These are phyloP conservation scores for Platysternon megacephalum DNA, from an alignment of 2,113 vertebrate genomes.

Conservation along the genomic window DNA sequence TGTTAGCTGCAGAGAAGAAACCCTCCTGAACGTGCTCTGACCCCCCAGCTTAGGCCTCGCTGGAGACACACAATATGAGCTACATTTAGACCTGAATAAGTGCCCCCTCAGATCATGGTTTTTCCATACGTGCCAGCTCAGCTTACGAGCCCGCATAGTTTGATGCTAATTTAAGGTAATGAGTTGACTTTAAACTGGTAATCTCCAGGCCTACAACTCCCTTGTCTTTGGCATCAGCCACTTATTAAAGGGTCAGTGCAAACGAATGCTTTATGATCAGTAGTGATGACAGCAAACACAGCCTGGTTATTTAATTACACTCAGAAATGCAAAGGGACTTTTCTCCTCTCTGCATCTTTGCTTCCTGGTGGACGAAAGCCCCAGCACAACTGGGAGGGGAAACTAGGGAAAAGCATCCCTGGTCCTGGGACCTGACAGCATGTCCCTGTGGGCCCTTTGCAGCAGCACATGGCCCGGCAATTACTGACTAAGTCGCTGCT, in stretches of 20 bases:
- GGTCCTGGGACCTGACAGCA: accelerated
- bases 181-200: constrained; percentile 58
- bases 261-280: constrained; percentile 23
- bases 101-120: not conserved
- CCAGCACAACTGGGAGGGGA: not conserved
- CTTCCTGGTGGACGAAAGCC: constrained; percentile 14
- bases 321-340: not conserved
- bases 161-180: constrained; percentile 71
- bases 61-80: accelerated
- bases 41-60: not conserved
- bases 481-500: not conserved
- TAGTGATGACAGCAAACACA: not conserved
- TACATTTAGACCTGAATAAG: not conserved
- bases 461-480: not conserved
- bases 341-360: not conserved
- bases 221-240: constrained; percentile 16
- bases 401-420: not conserved
- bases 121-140: not conserved
- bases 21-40: accelerated
- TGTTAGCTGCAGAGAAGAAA: not conserved
- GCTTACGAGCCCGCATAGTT: not conserved
- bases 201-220: constrained; percentile 51
- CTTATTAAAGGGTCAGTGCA: constrained; percentile 37
- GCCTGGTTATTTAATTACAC: constrained; percentile 11
- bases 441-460: not conserved